Conservation (phyloP, 2,888 invertebrate genomes). For the Panzeria rudis region DNA sequence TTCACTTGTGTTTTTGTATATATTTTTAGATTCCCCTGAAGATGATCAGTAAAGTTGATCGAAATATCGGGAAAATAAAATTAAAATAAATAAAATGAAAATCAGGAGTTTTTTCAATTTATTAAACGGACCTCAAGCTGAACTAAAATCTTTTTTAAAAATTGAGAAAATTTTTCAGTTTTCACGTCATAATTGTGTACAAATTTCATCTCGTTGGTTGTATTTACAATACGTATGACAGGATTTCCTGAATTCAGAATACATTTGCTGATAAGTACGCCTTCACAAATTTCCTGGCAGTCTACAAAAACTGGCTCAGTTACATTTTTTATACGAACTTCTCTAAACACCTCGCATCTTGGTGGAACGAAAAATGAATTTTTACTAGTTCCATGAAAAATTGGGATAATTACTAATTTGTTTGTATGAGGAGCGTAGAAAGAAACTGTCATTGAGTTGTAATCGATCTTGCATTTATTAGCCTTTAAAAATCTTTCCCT, state of each 20-base stretch:
- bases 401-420: conserved; percentile 23
- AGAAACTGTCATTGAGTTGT: conserved; percentile 27
- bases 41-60: too few relatives aligned
- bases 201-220: conserved; percentile 12
- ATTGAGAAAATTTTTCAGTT: too few relatives aligned
- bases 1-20: too few relatives aligned
- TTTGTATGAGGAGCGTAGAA: background rate
- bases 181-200: background rate
- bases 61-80: too few relatives aligned
- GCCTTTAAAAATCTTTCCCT: too few relatives aligned
- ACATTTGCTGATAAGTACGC: background rate
- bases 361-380: conserved; percentile 34
- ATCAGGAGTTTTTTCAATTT: too few relatives aligned
- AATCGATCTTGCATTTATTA: too few relatives aligned
- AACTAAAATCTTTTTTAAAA: too few relatives aligned
- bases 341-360: conserved; percentile 46
- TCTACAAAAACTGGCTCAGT: too few relatives aligned
- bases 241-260: conserved; percentile 18
- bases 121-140: too few relatives aligned
- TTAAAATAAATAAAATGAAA: too few relatives aligned
- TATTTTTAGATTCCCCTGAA: too few relatives aligned
- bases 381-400: conserved; percentile 13
- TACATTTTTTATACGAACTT: background rate
- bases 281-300: background rate
- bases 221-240: conserved; percentile 15